These are phyloP conservation scores for Semnornis frantzii DNA, from an alignment of 2,113 vertebrate species.

Conservation along the genomic window DNA sequence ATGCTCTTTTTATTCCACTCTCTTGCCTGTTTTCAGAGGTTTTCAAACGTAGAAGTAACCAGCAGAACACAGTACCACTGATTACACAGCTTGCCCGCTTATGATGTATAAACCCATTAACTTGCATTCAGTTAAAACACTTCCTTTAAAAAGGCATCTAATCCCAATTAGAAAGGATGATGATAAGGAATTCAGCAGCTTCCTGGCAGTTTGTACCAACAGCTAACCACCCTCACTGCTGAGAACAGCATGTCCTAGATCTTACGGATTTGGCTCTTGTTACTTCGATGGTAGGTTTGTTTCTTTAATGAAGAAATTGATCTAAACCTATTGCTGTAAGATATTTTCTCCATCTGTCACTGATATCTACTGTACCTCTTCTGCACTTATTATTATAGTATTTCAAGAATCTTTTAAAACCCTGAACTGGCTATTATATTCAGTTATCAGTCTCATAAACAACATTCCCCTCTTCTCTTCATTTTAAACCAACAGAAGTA, in stretches of 20 bases:
- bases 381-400: not conserved
- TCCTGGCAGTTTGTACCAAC: not conserved
- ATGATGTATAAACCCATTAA: not conserved
- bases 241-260: constrained; percentile 40
- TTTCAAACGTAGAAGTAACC: not conserved
- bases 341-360: constrained; percentile 30
- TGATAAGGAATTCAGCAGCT: constrained; percentile 27
- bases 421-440: not conserved
- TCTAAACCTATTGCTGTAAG: not conserved
- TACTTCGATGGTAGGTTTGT: not conserved
- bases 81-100: not conserved
- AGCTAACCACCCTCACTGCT: not conserved
- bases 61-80: not conserved
- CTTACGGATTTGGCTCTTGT: not conserved
- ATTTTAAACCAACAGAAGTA: not conserved
- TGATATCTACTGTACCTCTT: not conserved
- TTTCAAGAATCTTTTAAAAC: not conserved
- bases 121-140: not conserved
- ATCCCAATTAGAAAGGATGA: constrained; percentile 16
- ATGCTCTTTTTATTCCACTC: not conserved
- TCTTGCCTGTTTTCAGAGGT: not conserved
- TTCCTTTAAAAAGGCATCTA: not conserved
- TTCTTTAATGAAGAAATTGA: not conserved
- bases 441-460: not conserved
- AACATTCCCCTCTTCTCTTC: not conserved